Conservation (phyloP, 2,797 vertebrate genomes). For the Gobio occitaniae region DNA sequence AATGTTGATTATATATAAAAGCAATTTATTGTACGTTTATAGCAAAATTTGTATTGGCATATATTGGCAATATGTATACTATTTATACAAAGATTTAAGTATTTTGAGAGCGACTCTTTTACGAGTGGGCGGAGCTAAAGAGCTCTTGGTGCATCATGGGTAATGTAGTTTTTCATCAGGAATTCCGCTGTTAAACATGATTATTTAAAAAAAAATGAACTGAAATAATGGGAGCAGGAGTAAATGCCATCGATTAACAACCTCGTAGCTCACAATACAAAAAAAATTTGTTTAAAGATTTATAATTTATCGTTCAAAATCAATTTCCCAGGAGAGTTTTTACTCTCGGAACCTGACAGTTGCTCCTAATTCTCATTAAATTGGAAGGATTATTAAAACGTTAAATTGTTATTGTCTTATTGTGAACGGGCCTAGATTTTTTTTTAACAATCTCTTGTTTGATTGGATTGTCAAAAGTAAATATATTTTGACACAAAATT, state of each 20-base stretch:
- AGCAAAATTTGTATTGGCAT: too few species aligned
- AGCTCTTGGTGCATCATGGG: not conserved
- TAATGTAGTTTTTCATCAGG: not conserved
- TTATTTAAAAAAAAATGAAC: not conserved
- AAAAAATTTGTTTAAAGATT: too few species aligned
- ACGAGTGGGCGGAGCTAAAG: too few species aligned
- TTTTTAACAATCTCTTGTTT: not conserved
- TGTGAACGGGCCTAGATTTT: not conserved
- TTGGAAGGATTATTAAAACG: not conserved
- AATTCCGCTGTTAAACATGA: not conserved
- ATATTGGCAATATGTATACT: too few species aligned
- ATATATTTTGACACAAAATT: not conserved
- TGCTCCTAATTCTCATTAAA: not conserved
- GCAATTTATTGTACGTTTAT: too few species aligned
- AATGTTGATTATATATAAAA: too few species aligned
- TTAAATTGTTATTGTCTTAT: not conserved
- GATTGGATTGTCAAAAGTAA: not conserved
- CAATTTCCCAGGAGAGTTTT: not conserved
- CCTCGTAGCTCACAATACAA: too few species aligned
- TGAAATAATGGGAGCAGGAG: not conserved
- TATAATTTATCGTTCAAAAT: not conserved
- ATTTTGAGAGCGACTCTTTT: too few species aligned
- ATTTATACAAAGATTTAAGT: too few species aligned
- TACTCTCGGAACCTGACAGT: not conserved
- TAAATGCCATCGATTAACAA: too few species aligned